Evolutionary conservation across 1,140 invertebrate species (phyloP), one percentile per base, ranked within the genome.

Genomic region (Drosophila dunni): DNA sequence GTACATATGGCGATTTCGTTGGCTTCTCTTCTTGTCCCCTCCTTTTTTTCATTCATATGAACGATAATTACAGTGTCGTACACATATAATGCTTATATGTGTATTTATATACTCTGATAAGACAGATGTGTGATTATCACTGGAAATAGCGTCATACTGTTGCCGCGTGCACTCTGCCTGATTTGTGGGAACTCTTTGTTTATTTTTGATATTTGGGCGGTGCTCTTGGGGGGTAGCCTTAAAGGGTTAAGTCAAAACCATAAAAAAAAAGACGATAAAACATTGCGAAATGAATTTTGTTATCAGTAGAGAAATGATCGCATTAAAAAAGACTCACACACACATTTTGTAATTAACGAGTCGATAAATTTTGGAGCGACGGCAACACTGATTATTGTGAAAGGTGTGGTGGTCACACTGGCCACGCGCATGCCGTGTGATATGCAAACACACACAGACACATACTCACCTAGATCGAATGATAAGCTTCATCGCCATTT

Each of bases 371-470:
- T 11, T 56, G 53, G 4, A 53, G 38, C 61, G 29, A 36, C 61
- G 29, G 24, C 56, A 62, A 36, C 57, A 62, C 11, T 45, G 46
- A 53, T 68, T 53, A 48, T 29, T 34, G 10, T n/a, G 29, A 46
- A 15, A 60, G 42, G 57, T 60, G 42, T 60, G 57, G 65, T 51
- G 66, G 57, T 54, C 67, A 70, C 67, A 56, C 50, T 64, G 67
- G 42, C 50, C 67, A 70, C 60, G 67, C 60, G 61, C 51, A 13
- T 24, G n/a, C 4, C 48, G 48, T 42, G 36, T 63, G 61, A 63
- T 63, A 46, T 33, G 46, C 46, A 13, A 15, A 50, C n/a, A 45
- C 29, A 36, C 10, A 44, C 10, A 17, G 13, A 15, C 34, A 17
- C 4, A 50, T 29, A 29, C 24, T 29, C 24, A 4, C 58, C n/a